phyloP scores from a whole-genome alignment of 2,113 vertebrate genomes.

The Illadopsis cleaveri region DNA sequence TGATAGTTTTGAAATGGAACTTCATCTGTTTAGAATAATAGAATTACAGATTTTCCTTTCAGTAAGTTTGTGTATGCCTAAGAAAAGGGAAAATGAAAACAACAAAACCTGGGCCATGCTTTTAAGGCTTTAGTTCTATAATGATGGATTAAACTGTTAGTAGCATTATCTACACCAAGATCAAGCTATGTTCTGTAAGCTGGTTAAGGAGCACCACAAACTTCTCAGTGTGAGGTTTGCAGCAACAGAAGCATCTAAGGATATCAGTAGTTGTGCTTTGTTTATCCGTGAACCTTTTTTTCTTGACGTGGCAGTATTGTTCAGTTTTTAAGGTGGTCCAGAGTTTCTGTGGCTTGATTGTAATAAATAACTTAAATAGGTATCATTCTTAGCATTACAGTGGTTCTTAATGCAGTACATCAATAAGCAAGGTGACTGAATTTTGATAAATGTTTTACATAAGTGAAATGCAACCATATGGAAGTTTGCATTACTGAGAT shows the following conservation, averaged over 20 bases:
- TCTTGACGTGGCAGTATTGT: neutral
- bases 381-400: neutral
- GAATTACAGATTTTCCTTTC: neutral
- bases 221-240: neutral
- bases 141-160: neutral
- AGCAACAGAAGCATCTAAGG: slow-evolving; percentile 16
- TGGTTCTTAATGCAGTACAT: neutral
- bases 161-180: neutral
- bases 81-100: neutral
- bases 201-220: slow-evolving; percentile 7
- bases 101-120: fast-evolving
- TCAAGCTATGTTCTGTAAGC: neutral
- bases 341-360: neutral
- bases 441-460: neutral
- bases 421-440: neutral
- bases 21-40: neutral
- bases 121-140: neutral
- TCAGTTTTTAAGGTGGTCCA: neutral
- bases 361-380: neutral
- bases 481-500: neutral
- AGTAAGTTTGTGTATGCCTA: neutral
- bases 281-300: neutral
- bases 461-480: neutral
- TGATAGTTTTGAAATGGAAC: neutral
- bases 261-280: neutral